A percentile compares a stretch with the other conserved stretches of the same genome.
Evolutionary conservation across 1,140 invertebrate genomes (phyloP).

Genomic region (Bradysia coprophila): DNA sequence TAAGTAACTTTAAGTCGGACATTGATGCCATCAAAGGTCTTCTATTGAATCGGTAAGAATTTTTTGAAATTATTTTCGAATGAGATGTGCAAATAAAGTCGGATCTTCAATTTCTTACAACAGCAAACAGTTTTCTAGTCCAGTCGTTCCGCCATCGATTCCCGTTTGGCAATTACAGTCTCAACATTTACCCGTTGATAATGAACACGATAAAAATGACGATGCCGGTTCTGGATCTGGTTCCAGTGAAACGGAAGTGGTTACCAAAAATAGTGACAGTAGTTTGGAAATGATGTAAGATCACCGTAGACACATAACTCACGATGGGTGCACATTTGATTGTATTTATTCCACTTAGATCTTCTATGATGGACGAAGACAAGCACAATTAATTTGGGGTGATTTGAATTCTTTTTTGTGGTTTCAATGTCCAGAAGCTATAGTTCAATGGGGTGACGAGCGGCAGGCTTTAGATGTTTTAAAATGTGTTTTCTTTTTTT

Average conservation of each 20-base stretch:
- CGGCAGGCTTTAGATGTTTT: too few relatives aligned
- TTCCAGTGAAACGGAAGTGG: constrained; percentile 43
- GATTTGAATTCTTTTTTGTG: too few relatives aligned
- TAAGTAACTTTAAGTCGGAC: constrained; percentile 52
- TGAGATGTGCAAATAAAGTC: too few relatives aligned
- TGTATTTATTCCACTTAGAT: too few relatives aligned
- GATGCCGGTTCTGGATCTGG: constrained; percentile 29
- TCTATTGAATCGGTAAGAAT: constrained; percentile 45
- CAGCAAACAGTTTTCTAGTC: constrained; percentile 53
- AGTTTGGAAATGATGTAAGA: constrained; percentile 47
- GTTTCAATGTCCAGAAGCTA: too few relatives aligned
- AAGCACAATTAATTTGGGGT: too few relatives aligned
- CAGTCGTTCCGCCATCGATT: constrained; percentile 47
- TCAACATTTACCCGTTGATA: constrained; percentile 9
- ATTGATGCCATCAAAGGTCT: constrained; percentile 58
- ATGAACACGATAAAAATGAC: constrained; percentile 12
- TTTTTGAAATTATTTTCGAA: constrained; percentile 2
- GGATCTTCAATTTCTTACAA: constrained; percentile 6
- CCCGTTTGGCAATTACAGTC: constrained; percentile 56
- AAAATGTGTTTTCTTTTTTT: too few relatives aligned
- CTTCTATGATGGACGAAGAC: too few relatives aligned
- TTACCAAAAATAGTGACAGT: constrained; percentile 46
- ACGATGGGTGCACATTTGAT: too few relatives aligned
- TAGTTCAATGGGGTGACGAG: too few relatives aligned
- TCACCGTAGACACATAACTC: too few relatives aligned